Base-by-base conservation (phyloP, 1,140 invertebrate genomes). In the Dendroctonus ponderosae region DNA sequence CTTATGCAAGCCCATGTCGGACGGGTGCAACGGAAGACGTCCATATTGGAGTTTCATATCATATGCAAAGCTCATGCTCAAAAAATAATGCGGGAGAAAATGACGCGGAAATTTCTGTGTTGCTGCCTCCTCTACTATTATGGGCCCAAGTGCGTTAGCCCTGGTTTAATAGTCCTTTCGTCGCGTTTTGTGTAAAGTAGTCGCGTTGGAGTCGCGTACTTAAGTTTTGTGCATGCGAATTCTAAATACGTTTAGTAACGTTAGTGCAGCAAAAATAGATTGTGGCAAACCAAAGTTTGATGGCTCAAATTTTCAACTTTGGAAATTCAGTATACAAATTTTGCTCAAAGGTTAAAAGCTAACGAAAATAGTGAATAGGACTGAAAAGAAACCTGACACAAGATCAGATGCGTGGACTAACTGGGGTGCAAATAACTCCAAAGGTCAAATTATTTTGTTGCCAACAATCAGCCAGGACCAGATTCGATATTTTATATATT, bases 401-500 rank as follows among this genome's bases (percentile, higher is more conserved):
- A 6, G 53, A 44, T 44, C 58, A 3, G 37, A 4, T 15, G 8
- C 7, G 53, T 65, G 53, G 62, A 61, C 46, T 56, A 40, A 7
- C 43, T 74, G 66, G 62, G 26, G 56, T 3, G 70, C 66, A 51
- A 40, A 43, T 5, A 71, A 74, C 60, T 68, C 50, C 6, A 53
- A 26, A 15, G 72, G 72, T 50, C 70, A 74, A 65, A 61, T 71
- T 12, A 50, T 66, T 9, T 64, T 79, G 3, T 71, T 75, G 0
- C 72, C 70, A 15, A 62, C 70, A 39, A 66, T 72, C n/a, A 68
- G 57, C 53, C 61, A 74, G 48, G 43, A 74, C 48, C 72, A 71
- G 14, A 74, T 76, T 69, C 40, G 72, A 43, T 76, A 76, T 62
- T 72, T 78, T 7, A 67, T 79, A 40, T 72, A 74, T 38, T 79